Conservation (phyloP, 2,113 vertebrate species). For the Oryzias celebensis region DNA sequence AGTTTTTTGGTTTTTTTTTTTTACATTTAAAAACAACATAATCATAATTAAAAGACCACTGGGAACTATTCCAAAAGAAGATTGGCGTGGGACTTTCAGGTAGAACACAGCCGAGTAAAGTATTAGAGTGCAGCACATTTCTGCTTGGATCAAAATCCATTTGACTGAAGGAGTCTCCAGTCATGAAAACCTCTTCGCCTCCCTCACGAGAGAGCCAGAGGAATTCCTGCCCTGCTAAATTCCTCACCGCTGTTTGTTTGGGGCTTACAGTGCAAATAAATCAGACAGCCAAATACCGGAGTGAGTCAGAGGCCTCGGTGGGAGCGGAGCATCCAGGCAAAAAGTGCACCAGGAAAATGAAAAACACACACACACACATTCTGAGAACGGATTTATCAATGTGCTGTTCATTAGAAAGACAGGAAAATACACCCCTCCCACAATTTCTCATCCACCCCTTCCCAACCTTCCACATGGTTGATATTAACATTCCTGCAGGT, state of each 20-base stretch:
- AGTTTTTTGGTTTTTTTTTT: too few relatives aligned
- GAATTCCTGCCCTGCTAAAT: slow-evolving; percentile 67
- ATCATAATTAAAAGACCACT: too few relatives aligned
- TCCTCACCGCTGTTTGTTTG: slow-evolving; percentile 70
- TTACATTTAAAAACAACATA: too few relatives aligned
- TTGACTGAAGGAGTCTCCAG: slow-evolving; percentile 53
- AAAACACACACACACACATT: slow-evolving; percentile 41
- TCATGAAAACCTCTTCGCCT: slow-evolving; percentile 57
- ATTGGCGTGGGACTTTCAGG: too few relatives aligned
- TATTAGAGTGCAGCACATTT: slow-evolving; percentile 13
- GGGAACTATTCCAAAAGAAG: too few relatives aligned
- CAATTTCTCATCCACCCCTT: slow-evolving; percentile 9
- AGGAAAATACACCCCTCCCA: slow-evolving; percentile 31
- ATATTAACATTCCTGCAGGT: slow-evolving; percentile 77
- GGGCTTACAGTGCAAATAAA: slow-evolving; percentile 56
- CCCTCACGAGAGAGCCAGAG: slow-evolving; percentile 43
- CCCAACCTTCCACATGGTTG: slow-evolving; percentile 67
- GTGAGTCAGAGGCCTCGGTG: slow-evolving; percentile 33
- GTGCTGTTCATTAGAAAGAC: slow-evolving; percentile 35
- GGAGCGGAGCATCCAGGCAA: slow-evolving; percentile 40
- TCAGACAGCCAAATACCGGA: slow-evolving; percentile 60
- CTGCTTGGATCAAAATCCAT: slow-evolving; percentile 40
- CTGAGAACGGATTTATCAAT: slow-evolving; percentile 4
- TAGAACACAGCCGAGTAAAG: slow-evolving; percentile 9
- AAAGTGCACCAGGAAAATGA: slow-evolving; percentile 35